Evolutionary conservation across 2,113 vertebrate species (phyloP), one percentile per base, ranked within the genome.

Genomic region (Antechinus flavipes): DNA sequence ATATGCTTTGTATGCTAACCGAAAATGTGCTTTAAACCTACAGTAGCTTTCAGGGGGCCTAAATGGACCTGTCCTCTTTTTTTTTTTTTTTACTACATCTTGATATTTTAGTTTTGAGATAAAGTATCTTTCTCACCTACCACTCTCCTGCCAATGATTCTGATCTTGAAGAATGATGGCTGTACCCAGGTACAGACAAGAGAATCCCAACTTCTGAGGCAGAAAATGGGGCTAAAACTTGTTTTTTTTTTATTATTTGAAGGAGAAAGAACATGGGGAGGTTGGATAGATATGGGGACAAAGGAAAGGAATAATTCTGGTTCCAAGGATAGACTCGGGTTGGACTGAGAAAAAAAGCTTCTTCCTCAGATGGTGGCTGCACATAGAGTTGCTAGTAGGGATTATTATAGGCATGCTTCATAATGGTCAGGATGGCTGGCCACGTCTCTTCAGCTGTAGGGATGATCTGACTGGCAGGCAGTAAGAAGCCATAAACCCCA

Each of bases 401-500:
- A 91, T 99, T 98, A 68, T 98, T 98, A 58, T 97, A 97, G 35
- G 98, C 96, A 0, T 99, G 96, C 54, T 98, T 95, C 99, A 99
- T 99, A 97, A 99, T 99, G 97, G 98, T 98, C 98, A 98, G 98
- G 49, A 99, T 97, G 0, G 99, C 99, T 2, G 99, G 97, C 99
- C 99, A 99, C 0, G 99, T 99, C 98, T 99, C 99, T 0, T 99
- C 97, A 56, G 99, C 99, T 0, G 99, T 99, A 94, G 99, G 99
- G 91, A 99, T 25, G 97, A 99, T 99, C 98, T 99, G 99, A 14
- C 95, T 22, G 94, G 99, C 99, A 0, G 99, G 99, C 97, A 99
- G 98, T 93, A 99, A 90, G 98, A 99, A 99, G 9, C 99, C 99
- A 0, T 99, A 99, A 46, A 2, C 98, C 9, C 99, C 99, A 0